Base-by-base conservation (phyloP, 1,140 invertebrate species). In the Drosophila lini region DNA sequence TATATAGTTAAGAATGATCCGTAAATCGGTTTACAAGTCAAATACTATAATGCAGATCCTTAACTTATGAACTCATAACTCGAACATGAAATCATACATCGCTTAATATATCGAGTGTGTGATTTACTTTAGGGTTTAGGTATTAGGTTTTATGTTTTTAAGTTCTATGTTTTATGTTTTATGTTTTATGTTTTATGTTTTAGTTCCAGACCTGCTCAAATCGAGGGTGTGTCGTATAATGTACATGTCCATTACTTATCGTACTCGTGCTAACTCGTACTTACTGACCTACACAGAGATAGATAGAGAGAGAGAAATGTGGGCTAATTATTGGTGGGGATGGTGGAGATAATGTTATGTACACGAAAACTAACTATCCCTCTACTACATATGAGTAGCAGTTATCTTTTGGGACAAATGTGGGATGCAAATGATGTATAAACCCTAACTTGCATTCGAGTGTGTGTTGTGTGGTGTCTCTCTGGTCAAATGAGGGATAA, bases 1-100 rank as follows among this genome's bases (percentile, higher is more conserved):
- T 70, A 75, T 75, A 48, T 74, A 75, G 52, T 75, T 75, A 57
- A 75, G 71, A 75, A 75, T 74, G 71, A 75, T 57, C 52, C 70
- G 56, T 67, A 71, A 69, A 71, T 59, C 36, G 65, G 65, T 71
- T 74, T 78, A 75, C 56, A 76, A 67, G 60, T 76, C 60, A 76
- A 76, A 76, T 76, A 76, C 74, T 76, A 53, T 53, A 67, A 76
- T 76, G 71, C 55, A 69, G 52, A 70, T 70, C 34, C 65, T 52
- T 75, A 64, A 64, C 71, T 75, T 34, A 74, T 67, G 47, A 82
- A 82, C 63, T 80, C 59, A 80, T 68, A 53, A 53, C 40, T 42
- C 36, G 16, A 68, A 65, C 28, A 11, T 62, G 60, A 57, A 71
- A 57, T 70, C 52, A 69, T 56, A 71, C 42, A 69, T 57, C 34